phyloP scores from a whole-genome alignment of 2,888 invertebrate species.

The Onthophagus sagittarius region DNA sequence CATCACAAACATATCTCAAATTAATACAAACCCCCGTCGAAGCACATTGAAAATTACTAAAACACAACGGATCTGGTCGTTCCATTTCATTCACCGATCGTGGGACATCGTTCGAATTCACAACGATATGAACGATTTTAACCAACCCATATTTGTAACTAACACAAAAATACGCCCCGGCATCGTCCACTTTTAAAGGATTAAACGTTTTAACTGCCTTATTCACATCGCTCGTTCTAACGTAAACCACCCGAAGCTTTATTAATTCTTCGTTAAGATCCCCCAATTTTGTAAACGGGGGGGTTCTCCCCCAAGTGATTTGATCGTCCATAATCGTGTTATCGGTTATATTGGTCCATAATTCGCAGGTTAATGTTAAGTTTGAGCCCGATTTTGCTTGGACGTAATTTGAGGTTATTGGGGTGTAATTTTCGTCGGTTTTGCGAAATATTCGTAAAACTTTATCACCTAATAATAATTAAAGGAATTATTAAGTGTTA shows the following conservation, averaged over 20 bases:
- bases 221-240: slow-evolving; percentile 35
- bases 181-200: slow-evolving; percentile 39
- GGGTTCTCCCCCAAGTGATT: slow-evolving; percentile 38
- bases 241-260: slow-evolving; percentile 25
- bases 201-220: slow-evolving; percentile 40
- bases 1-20: slow-evolving; percentile 53
- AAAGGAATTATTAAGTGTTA: too few relatives aligned
- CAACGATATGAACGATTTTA: slow-evolving; percentile 38
- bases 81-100: too few relatives aligned
- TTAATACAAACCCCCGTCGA: slow-evolving; percentile 48
- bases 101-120: too few relatives aligned
- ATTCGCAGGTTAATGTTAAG: slow-evolving; percentile 43
- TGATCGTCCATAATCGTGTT: slow-evolving; percentile 38
- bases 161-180: slow-evolving; percentile 42
- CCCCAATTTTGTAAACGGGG: slow-evolving; percentile 8
- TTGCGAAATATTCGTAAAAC: slow-evolving; percentile 41
- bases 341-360: slow-evolving; percentile 36
- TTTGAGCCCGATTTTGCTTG: slow-evolving; percentile 42
- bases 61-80: slow-evolving; percentile 34
- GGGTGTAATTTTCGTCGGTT: slow-evolving; percentile 38
- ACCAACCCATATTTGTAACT: slow-evolving; percentile 41
- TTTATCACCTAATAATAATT: slow-evolving; percentile 29
- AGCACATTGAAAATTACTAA: slow-evolving; percentile 43
- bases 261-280: slow-evolving; percentile 29
- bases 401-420: slow-evolving; percentile 33